These are phyloP conservation scores for Melipona beecheii DNA, from an alignment of 2,888 invertebrate genomes.

Conservation along the genomic window DNA sequence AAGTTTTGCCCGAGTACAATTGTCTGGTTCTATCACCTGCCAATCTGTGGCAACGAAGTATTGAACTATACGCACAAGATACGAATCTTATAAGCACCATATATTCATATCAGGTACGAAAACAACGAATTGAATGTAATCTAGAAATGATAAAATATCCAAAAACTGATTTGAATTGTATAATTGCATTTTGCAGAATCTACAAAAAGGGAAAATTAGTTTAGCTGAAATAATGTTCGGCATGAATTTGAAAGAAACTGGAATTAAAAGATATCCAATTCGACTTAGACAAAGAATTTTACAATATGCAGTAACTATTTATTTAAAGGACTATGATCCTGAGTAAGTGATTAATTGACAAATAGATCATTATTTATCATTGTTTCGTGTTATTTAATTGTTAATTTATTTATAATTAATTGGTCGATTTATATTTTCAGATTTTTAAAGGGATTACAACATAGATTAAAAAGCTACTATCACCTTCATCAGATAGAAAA, in stretches of 20 bases:
- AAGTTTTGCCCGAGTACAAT: constrained; percentile 94
- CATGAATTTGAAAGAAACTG: constrained; percentile 94
- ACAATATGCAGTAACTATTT: constrained; percentile 95
- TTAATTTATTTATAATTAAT: neutral
- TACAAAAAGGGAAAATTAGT: constrained; percentile 93
- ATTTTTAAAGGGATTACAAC: constrained; percentile 90
- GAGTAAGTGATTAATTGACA: constrained; percentile 85
- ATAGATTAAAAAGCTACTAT: constrained; percentile 89
- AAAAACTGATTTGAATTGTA: neutral
- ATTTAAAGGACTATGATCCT: constrained; percentile 91
- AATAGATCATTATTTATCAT: neutral
- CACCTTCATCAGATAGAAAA: constrained; percentile 88
- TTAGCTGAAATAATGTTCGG: constrained; percentile 96
- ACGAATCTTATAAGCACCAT: constrained; percentile 92
- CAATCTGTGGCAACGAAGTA: constrained; percentile 95
- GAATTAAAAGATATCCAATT: constrained; percentile 94
- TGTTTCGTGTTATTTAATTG: no score
- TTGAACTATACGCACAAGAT: constrained; percentile 91
- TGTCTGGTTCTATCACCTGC: constrained; percentile 97
- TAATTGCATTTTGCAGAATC: constrained; percentile 85
- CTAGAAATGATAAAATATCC: neutral
- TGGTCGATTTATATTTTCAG: constrained; percentile 83
- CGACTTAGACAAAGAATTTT: constrained; percentile 93
- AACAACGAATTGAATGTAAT: neutral
- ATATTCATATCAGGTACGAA: constrained; percentile 91